phyloP scores from a whole-genome alignment of 2,797 vertebrate genomes.

The Anguilla obscura region DNA sequence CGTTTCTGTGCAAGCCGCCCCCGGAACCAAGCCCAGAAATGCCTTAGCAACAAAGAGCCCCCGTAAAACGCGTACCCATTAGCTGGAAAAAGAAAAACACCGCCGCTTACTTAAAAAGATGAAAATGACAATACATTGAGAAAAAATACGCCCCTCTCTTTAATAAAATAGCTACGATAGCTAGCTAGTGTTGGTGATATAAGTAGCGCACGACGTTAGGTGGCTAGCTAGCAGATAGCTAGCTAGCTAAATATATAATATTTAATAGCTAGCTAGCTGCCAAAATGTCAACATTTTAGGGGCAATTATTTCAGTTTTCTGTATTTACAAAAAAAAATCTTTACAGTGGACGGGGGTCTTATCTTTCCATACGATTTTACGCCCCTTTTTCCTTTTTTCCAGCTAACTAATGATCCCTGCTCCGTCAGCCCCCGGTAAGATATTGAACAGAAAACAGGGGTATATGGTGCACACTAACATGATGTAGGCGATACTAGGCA shows the following conservation, averaged over 20 bases:
- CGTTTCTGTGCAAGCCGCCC: slow-evolving; percentile 25
- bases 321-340: slow-evolving; percentile 16
- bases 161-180: neutral
- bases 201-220: neutral
- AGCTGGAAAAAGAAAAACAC: neutral
- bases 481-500: slow-evolving; percentile 33
- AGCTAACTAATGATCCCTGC: slow-evolving; percentile 36
- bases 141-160: neutral
- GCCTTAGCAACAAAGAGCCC: slow-evolving; percentile 33
- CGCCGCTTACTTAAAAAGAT: neutral
- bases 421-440: slow-evolving; percentile 36
- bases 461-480: slow-evolving; percentile 36
- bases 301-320: slow-evolving; percentile 11
- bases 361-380: slow-evolving; percentile 13
- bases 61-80: slow-evolving; percentile 22
- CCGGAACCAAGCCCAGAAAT: slow-evolving; percentile 31
- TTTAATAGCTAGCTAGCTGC: slow-evolving; percentile 11
- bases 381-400: slow-evolving; percentile 34
- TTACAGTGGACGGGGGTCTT: neutral
- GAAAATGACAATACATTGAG: neutral
- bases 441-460: slow-evolving; percentile 37
- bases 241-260: slow-evolving; percentile 8
- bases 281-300: slow-evolving; percentile 6
- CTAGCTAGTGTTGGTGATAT: slow-evolving; percentile 6
- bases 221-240: slow-evolving; percentile 27